These are phyloP conservation scores for Shinisaurus crocodilurus DNA, from an alignment of 2,113 vertebrate species.

Conservation along the genomic window DNA sequence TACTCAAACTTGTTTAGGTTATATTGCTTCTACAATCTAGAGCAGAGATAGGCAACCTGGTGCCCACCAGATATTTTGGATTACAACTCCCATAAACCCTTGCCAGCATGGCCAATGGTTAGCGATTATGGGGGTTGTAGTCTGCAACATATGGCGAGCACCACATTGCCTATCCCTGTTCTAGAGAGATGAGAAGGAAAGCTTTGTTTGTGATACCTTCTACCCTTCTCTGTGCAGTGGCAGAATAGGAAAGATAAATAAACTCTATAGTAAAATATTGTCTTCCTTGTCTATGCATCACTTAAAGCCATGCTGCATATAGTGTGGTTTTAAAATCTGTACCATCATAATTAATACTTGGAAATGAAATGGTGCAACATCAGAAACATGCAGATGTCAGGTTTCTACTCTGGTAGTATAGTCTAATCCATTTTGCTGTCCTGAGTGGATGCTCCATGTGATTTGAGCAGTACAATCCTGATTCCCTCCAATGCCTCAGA, in stretches of 20 bases:
- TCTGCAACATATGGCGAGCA: not conserved
- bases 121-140: not conserved
- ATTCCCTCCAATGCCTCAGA: not conserved
- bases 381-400: not conserved
- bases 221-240: not conserved
- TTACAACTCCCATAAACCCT: not conserved
- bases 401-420: not conserved
- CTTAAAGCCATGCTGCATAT: not conserved
- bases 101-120: not conserved
- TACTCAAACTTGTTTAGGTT: not conserved
- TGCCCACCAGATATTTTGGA: not conserved
- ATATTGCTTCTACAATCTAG: too few species aligned
- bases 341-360: not conserved
- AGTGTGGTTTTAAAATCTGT: not conserved
- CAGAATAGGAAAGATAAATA: not conserved
- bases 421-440: not conserved
- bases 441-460: not conserved
- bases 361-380: not conserved
- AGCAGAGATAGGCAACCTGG: too few species aligned
- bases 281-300: not conserved
- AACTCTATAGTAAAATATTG: not conserved
- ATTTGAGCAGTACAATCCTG: not conserved
- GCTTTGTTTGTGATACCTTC: not conserved
- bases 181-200: not conserved
- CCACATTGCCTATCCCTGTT: not conserved